Base-by-base conservation (phyloP, 2,113 vertebrate genomes). In the Danionella cerebrum region DNA sequence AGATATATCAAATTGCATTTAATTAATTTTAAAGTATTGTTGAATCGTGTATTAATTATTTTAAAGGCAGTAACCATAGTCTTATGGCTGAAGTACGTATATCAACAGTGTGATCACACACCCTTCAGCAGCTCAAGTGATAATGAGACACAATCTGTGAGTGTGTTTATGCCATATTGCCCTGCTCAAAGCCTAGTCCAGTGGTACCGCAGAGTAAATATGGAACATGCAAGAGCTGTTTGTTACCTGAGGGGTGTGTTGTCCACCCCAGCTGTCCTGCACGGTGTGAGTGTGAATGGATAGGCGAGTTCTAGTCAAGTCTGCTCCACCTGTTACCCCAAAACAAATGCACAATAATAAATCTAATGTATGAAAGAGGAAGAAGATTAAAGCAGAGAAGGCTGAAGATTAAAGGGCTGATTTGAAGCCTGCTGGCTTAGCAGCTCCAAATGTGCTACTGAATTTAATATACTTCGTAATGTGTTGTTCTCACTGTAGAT, bases 241-340 rank as follows among this genome's bases (percentile, higher is more conserved):
- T 18, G 42, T 21, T 60, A 70, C 67, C 44, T 29, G 52, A 47
- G 48, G 64, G 36, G 65, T 36, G 62, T 76, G 75, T 70, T 64
- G 59, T 76, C 59, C 62, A 70, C 54, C 72, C 70, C 70, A 63
- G 67, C 71, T 76, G 75, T 72, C 60, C 54, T 27, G 18, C 11
- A 48, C 54, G 8, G 52, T 74, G 70, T 72, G 54, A 13, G 31
- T 33, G 38, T 39, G 52, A 69, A 63, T 72, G 53, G 12, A 16
- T 33, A 29, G 31, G 65, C 18, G 69, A 35, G 54, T 58, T 27
- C 51, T 35, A 29, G 25, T 47, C 35, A 59, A 60, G 48, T 51
- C 53, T 25, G 58, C 51, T 65, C 58, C 68, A 69, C 44, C 59
- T 36, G 53, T 54, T 51, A 60, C 53, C 51, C 39, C 29, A 25